Base-by-base conservation (phyloP, 2,113 vertebrate species). In the Erythrocercus mccallii region DNA sequence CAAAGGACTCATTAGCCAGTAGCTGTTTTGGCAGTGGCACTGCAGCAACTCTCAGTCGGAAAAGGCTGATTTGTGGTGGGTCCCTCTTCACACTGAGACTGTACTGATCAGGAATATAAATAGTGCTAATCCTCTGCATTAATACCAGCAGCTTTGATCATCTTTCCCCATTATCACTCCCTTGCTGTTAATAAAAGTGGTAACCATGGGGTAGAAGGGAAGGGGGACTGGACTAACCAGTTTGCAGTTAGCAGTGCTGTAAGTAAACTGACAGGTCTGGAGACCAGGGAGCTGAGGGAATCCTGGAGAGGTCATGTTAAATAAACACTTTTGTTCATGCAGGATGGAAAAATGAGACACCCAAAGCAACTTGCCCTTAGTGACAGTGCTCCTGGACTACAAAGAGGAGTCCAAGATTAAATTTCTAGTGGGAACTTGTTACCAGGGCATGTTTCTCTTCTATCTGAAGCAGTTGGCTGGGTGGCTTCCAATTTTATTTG, bases 131-230 rank as follows among this genome's bases (percentile, higher is more conserved):
- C 92, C 84, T 78, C 76, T 89, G 92, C 9, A 16, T 95, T 97
- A 97, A 96, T 97, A 96, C 92, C 82, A 92, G 91, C 81, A 84
- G 94, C 94, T 97, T 96, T 97, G 96, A 97, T 97, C 95, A 81
- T 95, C 95, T 96, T 95, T 94, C 86, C 93, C 90, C 79, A 96
- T 97, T 96, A 97, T 95, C 95, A 92, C 94, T 96, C 91, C 95
- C 96, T 97, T 79, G 90, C 95, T 97, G 92, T 95, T 97, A 97
- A 95, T 95, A 95, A 92, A 97, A 95, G 80, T 79, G 95, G 92
- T 95, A 95, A 95, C 95, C 92, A 88, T 86, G 69, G 93, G 96
- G 94, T 79, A 97, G 79, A 96, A 57, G 86, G 73, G 81, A 95
- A 95, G 70, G 44, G 89, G 61, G 51, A 95, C 86, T 74, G 90